phyloP scores from a whole-genome alignment of 1,140 invertebrate genomes.

The Pteromalus puparum region DNA sequence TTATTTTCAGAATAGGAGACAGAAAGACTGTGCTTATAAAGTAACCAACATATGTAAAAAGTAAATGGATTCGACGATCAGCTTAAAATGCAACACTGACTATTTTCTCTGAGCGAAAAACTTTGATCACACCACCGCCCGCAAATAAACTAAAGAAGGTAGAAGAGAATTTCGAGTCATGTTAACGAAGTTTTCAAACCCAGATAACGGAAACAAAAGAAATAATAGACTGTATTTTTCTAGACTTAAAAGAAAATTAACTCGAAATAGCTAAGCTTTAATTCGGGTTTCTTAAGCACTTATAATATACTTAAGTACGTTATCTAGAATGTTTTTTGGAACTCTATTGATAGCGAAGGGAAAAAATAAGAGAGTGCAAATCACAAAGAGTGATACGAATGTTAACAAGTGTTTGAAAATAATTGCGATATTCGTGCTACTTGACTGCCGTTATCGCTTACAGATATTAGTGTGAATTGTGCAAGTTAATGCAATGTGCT shows the following conservation, averaged over 20 bases:
- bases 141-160: not conserved
- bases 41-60: slow-evolving; percentile 29
- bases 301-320: slow-evolving; percentile 44
- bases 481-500: not conserved
- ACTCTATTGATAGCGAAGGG: not conserved
- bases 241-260: slow-evolving; percentile 53
- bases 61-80: not conserved
- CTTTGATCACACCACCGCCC: not conserved
- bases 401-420: not conserved
- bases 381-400: not conserved
- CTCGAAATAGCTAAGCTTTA: slow-evolving; percentile 44
- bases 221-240: slow-evolving; percentile 69
- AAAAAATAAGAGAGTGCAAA: slow-evolving; percentile 18
- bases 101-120: slow-evolving; percentile 41
- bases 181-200: not conserved
- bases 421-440: not conserved
- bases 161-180: not conserved
- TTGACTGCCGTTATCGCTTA: not conserved
- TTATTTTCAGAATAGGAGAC: not conserved
- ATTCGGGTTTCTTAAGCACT: slow-evolving; percentile 45
- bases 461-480: not conserved
- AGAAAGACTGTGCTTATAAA: slow-evolving; percentile 43
- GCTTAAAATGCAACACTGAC: not conserved
- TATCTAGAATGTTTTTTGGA: slow-evolving; percentile 23
- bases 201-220: slow-evolving; percentile 34